These are phyloP conservation scores for Brachymystax lenok DNA, from an alignment of 2,797 vertebrate genomes.

Conservation along the genomic window DNA sequence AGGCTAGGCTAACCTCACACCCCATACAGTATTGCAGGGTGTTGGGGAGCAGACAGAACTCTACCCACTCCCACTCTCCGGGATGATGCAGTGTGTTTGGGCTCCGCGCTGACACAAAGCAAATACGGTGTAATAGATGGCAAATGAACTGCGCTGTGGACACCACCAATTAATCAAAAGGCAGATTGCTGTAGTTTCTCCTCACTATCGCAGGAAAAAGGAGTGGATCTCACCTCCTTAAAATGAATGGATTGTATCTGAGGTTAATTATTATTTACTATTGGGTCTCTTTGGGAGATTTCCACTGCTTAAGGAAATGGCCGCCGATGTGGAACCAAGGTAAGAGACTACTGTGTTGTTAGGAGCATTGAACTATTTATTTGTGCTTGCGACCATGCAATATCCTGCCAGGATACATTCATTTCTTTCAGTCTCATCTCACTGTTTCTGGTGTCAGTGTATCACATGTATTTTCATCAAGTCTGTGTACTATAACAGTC, in stretches of 20 bases:
- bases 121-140: slow-evolving; percentile 77
- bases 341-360: slow-evolving; percentile 36
- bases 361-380: slow-evolving; percentile 57
- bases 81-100: slow-evolving; percentile 76
- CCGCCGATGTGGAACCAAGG: slow-evolving; percentile 47
- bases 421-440: slow-evolving; percentile 37
- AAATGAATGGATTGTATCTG: slow-evolving; percentile 73
- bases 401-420: neutral
- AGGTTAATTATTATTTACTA: slow-evolving; percentile 77
- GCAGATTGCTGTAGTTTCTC: slow-evolving; percentile 65
- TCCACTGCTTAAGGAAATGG: slow-evolving; percentile 65
- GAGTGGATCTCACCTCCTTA: slow-evolving; percentile 60
- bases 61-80: slow-evolving; percentile 20
- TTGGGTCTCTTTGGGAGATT: slow-evolving; percentile 64
- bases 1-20: neutral
- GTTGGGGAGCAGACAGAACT: slow-evolving; percentile 21
- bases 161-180: slow-evolving; percentile 74
- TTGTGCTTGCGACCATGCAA: slow-evolving; percentile 42
- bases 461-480: neutral
- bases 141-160: slow-evolving; percentile 73
- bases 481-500: neutral
- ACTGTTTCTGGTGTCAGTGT: neutral
- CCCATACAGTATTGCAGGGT: neutral
- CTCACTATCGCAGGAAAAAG: slow-evolving; percentile 34
- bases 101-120: slow-evolving; percentile 74